A percentile compares a stretch with the other conserved stretches of the same genome.
phyloP scores from a whole-genome alignment of 2,888 invertebrate genomes.

The Thysanoteuthis rhombus region DNA sequence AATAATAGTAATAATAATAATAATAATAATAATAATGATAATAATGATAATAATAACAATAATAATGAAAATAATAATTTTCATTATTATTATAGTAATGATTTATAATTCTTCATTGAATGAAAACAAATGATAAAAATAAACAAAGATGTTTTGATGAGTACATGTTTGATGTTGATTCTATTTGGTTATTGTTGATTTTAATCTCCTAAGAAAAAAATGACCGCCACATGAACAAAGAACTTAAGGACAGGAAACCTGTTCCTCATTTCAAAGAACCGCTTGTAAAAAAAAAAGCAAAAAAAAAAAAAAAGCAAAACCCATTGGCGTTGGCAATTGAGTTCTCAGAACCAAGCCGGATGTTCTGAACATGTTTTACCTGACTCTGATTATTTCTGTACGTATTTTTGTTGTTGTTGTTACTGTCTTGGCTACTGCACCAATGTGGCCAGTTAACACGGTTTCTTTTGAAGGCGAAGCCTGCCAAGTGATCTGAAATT shows the following conservation, averaged over 20 bases:
- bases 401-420: background rate
- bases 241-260: background rate
- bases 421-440: background rate
- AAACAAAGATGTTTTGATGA: no score
- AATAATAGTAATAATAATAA: no score
- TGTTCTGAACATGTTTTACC: background rate
- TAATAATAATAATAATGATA: no score
- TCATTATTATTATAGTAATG: no score
- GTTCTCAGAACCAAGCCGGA: background rate
- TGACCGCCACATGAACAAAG: background rate
- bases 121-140: no score
- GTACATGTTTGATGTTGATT: background rate
- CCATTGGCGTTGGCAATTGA: background rate
- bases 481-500: background rate
- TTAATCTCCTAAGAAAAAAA: background rate
- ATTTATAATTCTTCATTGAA: no score
- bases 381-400: no score
- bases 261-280: background rate
- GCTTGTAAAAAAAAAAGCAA: background rate
- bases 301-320: no score
- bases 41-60: no score
- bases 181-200: background rate
- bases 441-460: slow-evolving; percentile 12
- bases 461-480: background rate
- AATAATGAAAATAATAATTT: no score